Evolutionary conservation across 2,113 vertebrate species (phyloP).

Genomic region (Corythoichthys haematopterus): DNA sequence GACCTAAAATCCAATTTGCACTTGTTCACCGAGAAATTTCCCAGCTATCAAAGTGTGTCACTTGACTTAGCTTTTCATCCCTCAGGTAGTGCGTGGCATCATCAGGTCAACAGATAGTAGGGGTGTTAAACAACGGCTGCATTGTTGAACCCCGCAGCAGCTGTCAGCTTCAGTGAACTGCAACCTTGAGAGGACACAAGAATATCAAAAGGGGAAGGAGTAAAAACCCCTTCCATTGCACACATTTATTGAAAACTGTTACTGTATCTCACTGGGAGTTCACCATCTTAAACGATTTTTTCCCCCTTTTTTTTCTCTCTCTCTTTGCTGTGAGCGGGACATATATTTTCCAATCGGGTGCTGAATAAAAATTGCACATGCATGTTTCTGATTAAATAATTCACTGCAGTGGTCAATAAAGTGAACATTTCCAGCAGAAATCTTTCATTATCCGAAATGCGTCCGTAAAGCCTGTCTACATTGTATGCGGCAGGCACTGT

Average conservation of each 20-base stretch:
- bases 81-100: constrained; percentile 41
- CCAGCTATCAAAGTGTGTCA: constrained; percentile 33
- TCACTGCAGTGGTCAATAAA: constrained; percentile 40
- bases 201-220: constrained; percentile 18
- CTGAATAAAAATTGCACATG: constrained; percentile 24
- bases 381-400: constrained; percentile 32
- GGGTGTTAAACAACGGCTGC: constrained; percentile 50
- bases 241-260: not conserved
- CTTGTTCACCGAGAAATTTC: constrained; percentile 12
- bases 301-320: not conserved
- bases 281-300: not conserved
- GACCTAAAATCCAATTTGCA: constrained; percentile 34
- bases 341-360: constrained; percentile 18
- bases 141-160: constrained; percentile 43
- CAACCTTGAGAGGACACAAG: constrained; percentile 30
- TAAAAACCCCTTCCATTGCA: constrained; percentile 10
- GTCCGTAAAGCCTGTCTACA: constrained; percentile 52
- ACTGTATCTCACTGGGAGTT: not conserved
- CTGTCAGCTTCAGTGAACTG: constrained; percentile 56
- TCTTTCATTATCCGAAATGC: constrained; percentile 43
- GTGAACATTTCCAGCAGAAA: constrained; percentile 36
- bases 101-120: constrained; percentile 42
- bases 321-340: constrained; percentile 1
- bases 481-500: constrained; percentile 58
- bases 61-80: constrained; percentile 32